Evolutionary conservation across 1,140 invertebrate species (phyloP), one percentile per base, ranked within the genome.

Genomic region (Diabrotica virgifera): DNA sequence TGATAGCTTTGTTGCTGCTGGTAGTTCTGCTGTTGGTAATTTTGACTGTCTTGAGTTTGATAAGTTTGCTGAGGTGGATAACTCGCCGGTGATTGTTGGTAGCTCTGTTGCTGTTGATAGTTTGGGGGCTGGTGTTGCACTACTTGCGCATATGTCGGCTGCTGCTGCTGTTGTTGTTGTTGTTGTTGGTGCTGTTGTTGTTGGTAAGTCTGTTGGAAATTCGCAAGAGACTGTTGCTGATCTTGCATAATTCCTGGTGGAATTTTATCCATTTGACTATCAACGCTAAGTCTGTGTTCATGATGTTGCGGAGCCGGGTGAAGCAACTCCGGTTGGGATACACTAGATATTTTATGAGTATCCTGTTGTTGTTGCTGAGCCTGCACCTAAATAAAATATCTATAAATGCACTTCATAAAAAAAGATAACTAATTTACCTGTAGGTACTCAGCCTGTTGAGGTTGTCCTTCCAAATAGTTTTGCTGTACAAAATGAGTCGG

Each of bases 171-270:
- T 38, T 66, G 64, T 24, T 24, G 24, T 46, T 70, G 40, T 46
- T 8, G n/a, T n/a, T n/a, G n/a, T n/a, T n/a, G n/a, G n/a, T n/a
- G n/a, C n/a, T n/a, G n/a, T 46, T 65, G 66, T 46, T 70, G 40
- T 46, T 8, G n/a, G 75, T 58, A 79, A 51, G 7, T 59, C 66
- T 62, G 76, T 74, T 58, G 53, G 13, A 76, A 78, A 59, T 79
- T 80, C 62, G 80, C 77, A 58, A 67, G 67, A 76, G 79, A 77
- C 61, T 69, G 67, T 71, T 36, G 80, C 58, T 64, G 54, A 50
- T 64, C 57, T 59, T 69, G 64, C 57, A 59, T 37, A 50, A 68
- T 61, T 57, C 70, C 68, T 62, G 71, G 69, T 12, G 71, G 70
- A 36, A 66, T 36, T 53, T 70, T 55, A 55, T 77, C 76, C 63